Evolutionary conservation across 2,797 vertebrate species (phyloP), one percentile per base, ranked within the genome.

Genomic region (Pseudomugil gertrudae): DNA sequence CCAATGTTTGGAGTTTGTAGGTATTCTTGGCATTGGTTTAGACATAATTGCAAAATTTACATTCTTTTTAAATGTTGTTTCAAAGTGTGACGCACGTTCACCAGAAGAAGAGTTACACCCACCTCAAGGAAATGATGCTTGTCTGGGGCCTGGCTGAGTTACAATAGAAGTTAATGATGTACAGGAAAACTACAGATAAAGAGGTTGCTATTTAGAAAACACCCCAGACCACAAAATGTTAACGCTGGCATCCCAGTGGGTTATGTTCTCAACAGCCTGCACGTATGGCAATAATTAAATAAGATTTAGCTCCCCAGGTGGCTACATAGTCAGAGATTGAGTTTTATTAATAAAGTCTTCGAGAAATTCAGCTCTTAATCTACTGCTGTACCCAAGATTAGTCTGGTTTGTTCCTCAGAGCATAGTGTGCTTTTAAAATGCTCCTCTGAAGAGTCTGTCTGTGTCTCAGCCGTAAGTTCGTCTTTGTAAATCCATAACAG

Each of bases 61-160:
- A 87, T 87, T 83, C 74, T 84, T 87, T 66, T 61, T 58, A n/a
- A 56, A 35, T 78, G 62, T 86, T 87, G 76, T 86, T 82, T 80
- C 83, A 58, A 81, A 84, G 71, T 74, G 55, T 63, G 56, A 83
- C 60, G 48, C 63, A 71, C 58, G 64, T 60, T 55, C 52, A 32
- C 40, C 36, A 80, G 60, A 78, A 76, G 72, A 82, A 32, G 77
- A 84, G 83, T 84, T 88, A 85, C 86, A 85, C 88, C 89, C 88
- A 88, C 82, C 55, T 85, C 70, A 66, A 86, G 84, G 85, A 89
- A 91, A 89, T 87, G 78, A 87, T 80, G 74, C 77, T 66, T 81
- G 81, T 84, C 78, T 89, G 36, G 69, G 73, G 66, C 84, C 66
- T 80, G 76, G 83, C 80, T 55, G 60, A 30, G 58, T 78, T 72